Percentiles rank a stretch among this genome's conserved stretches.
phyloP scores from a whole-genome alignment of 2,113 vertebrate genomes.

The Acinonyx jubatus region DNA sequence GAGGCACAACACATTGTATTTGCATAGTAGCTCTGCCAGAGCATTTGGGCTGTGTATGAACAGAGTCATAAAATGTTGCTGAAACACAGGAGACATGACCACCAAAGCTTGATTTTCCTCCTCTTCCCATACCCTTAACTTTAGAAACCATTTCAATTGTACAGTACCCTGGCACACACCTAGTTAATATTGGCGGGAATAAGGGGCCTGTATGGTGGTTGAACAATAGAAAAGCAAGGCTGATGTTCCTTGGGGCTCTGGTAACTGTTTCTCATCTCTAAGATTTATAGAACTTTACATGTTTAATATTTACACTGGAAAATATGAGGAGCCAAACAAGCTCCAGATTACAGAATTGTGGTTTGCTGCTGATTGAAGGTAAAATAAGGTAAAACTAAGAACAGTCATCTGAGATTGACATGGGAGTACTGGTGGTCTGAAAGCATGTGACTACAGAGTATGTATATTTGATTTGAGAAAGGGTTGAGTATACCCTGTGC shows the following conservation, averaged over 20 bases:
- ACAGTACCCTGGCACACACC: neutral
- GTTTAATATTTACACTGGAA: slow-evolving; percentile 42
- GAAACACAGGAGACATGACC: neutral
- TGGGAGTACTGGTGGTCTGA: neutral
- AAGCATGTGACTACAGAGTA: neutral
- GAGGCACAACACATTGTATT: neutral
- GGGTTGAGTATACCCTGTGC: neutral
- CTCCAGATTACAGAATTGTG: neutral
- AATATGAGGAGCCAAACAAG: neutral
- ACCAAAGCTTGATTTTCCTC: neutral
- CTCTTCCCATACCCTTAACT: neutral
- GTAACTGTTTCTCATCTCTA: neutral
- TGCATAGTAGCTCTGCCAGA: neutral
- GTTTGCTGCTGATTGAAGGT: neutral
- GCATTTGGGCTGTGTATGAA: neutral
- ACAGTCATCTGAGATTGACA: neutral
- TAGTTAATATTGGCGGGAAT: neutral
- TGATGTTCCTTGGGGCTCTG: neutral
- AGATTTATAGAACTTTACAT: neutral
- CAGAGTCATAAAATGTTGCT: neutral
- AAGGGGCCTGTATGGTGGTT: neutral
- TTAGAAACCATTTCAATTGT: neutral
- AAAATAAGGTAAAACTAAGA: neutral
- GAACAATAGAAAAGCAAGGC: neutral
- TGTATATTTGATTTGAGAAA: neutral